phyloP scores from a whole-genome alignment of 2,797 vertebrate genomes.

The Lagorchestes hirsutus region DNA sequence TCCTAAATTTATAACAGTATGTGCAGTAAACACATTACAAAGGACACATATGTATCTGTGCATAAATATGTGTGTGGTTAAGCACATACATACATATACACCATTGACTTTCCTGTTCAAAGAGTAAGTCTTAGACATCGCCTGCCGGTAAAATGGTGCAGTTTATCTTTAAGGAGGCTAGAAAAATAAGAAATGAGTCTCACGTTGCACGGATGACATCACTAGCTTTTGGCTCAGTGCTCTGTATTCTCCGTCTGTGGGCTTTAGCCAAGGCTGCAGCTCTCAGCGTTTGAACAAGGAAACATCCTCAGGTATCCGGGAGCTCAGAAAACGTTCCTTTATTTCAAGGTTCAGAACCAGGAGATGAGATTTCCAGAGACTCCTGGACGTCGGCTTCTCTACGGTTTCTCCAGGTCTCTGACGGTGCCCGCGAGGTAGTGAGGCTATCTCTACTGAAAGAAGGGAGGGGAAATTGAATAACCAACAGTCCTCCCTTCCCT shows the following conservation, averaged over 20 bases:
- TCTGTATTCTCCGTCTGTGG: constrained; percentile 86
- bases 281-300: constrained; percentile 84
- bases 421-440: constrained; percentile 69
- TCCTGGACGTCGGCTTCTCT: constrained; percentile 77
- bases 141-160: constrained; percentile 83
- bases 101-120: constrained; percentile 76
- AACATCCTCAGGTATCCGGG: constrained; percentile 81
- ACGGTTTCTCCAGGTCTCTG: constrained; percentile 67
- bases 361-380: constrained; percentile 81
- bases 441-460: constrained; percentile 76
- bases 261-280: constrained; percentile 89
- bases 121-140: constrained; percentile 78
- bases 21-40: constrained; percentile 68
- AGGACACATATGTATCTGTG: constrained; percentile 70
- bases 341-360: constrained; percentile 78
- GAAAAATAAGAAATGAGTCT: constrained; percentile 93
- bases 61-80: constrained; percentile 69
- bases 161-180: constrained; percentile 93
- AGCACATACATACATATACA: constrained; percentile 62
- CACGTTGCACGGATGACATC: constrained; percentile 94
- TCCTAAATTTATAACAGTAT: constrained; percentile 51
- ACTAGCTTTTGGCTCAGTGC: constrained; percentile 89
- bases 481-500: constrained; percentile 58
- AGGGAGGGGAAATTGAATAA: constrained; percentile 72
- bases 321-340: constrained; percentile 78